A percentile compares a stretch with the other conserved stretches of the same genome.
Evolutionary conservation across 2,888 invertebrate genomes (phyloP).

Genomic region (Cheilosia vernalis): DNA sequence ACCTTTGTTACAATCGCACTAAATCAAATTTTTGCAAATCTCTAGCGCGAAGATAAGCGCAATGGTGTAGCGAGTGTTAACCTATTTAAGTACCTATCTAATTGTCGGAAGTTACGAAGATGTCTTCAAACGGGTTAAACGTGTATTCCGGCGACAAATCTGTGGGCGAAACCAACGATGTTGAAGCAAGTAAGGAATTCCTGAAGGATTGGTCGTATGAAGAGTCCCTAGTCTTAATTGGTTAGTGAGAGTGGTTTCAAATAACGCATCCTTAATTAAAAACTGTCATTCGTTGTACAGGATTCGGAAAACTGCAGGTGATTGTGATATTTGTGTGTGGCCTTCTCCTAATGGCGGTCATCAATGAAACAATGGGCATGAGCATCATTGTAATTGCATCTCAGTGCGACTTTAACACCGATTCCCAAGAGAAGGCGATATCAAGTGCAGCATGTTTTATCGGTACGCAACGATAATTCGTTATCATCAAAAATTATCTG

Average conservation of each 20-base stretch:
- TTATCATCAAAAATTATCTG: background rate
- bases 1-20: background rate
- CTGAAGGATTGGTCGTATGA: conserved; percentile 38
- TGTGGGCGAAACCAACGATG: conserved; percentile 1
- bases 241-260: conserved; percentile 18
- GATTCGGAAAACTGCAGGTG: conserved; percentile 87
- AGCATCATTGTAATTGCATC: conserved; percentile 88
- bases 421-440: conserved; percentile 86
- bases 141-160: background rate
- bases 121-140: conserved; percentile 40
- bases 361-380: conserved; percentile 88
- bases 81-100: background rate
- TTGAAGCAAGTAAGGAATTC: conserved; percentile 11
- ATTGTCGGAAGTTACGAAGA: conserved; percentile 23
- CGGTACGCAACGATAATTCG: conserved; percentile 82
- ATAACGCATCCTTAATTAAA: background rate
- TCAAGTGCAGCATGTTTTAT: conserved; percentile 87
- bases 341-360: conserved; percentile 87
- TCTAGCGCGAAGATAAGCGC: conserved; percentile 28
- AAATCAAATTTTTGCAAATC: conserved; percentile 23
- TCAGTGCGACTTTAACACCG: conserved; percentile 87
- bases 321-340: conserved; percentile 86
- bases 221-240: conserved; percentile 54
- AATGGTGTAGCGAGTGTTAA: background rate
- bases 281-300: conserved; percentile 80